Base-by-base conservation (phyloP, 2,888 invertebrate species). In the Meloe dianella region DNA sequence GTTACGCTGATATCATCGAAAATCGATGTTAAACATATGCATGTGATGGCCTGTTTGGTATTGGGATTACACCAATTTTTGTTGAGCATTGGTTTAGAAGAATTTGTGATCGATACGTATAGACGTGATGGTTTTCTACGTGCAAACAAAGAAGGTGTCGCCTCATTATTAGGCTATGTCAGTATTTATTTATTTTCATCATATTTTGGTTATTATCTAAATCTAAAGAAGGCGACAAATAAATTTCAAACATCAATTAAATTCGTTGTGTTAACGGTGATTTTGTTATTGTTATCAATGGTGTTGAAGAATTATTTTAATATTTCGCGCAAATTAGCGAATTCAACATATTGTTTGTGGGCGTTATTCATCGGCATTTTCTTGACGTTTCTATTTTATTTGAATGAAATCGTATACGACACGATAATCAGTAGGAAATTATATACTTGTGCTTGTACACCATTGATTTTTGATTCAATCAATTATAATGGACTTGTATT, bases 91-190 rank as follows among this genome's bases (percentile, higher is more conserved):
- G 90, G 91, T 0, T 79, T 95, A n/a, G 88, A 78, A 70, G 82
- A 88, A 0, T 95, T 91, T 88, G 90, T 95, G 0, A 87, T 95
- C 75, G 85, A 87, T 60, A 80, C 87, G 61, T 77, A 81, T 1
- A 82, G 85, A 0, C 86, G 94, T 66, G 82, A 83, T 51, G 86
- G 86, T 63, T 84, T 96, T 35, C 71, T 97, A 6, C 85, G 89
- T 57, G 94, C 97, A 0, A 99, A 99, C 83, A 89, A 94, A 65
- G 98, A 99, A 85, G 98, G 98, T 0, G 84, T 98, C 47, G 88
- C 90, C 24, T 97, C 98, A 0, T 86, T 91, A 41, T 85, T 92
- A 0, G 98, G 98, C 1, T 98, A 95, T 81, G 85, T 95, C 0
- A 89, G 92, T 0, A 84, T 98, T 6, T 97, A 95, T 83, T 85